Evolutionary conservation across 2,797 vertebrate genomes (phyloP).

Genomic region (Diglossa cyanea): DNA sequence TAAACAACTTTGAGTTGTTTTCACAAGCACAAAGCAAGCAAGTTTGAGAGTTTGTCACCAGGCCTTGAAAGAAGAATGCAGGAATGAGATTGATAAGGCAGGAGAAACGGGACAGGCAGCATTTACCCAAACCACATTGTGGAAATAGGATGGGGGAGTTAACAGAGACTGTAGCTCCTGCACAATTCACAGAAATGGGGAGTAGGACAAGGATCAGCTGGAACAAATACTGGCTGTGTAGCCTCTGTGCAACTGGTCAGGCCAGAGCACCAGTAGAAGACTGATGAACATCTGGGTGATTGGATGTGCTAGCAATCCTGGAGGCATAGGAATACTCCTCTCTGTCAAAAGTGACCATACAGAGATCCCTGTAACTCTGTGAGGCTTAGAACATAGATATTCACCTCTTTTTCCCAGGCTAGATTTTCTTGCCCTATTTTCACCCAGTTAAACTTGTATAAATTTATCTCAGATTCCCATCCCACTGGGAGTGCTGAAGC

Average conservation of each 20-base stretch:
- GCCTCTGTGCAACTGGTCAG: not conserved
- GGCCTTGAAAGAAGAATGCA: not conserved
- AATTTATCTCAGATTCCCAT: not conserved
- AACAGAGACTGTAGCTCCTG: not conserved
- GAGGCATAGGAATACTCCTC: not conserved
- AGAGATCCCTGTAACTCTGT: not conserved
- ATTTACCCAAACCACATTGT: not conserved
- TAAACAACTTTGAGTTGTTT: not conserved
- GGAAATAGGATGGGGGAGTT: not conserved
- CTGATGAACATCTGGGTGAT: accelerated
- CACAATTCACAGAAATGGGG: not conserved
- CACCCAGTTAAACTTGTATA: not conserved
- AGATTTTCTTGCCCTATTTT: not conserved
- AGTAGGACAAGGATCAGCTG: not conserved
- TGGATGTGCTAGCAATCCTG: not conserved
- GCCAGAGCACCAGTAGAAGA: not conserved
- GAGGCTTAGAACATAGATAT: not conserved
- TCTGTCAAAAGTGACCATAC: not conserved
- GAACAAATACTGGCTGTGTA: not conserved
- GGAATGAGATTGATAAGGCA: not conserved
- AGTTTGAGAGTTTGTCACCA: not conserved
- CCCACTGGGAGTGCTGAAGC: not conserved
- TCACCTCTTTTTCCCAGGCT: not conserved
- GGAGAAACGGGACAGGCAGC: not conserved
- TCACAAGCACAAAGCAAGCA: not conserved